Conservation (phyloP, 2,888 invertebrate genomes). For the Cecidostiba fungosa region DNA sequence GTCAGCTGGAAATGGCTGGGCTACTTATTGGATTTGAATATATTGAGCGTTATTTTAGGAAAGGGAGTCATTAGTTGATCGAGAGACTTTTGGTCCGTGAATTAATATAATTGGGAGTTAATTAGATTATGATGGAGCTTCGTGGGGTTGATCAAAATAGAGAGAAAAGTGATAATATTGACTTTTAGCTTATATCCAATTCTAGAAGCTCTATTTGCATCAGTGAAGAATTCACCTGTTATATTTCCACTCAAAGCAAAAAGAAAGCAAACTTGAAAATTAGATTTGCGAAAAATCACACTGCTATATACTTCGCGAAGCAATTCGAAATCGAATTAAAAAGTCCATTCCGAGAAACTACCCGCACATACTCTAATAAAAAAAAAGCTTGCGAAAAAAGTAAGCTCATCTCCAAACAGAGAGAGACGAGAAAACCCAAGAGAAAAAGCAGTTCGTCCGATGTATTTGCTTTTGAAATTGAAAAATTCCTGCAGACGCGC, state of each 20-base stretch:
- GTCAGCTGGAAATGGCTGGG: neutral
- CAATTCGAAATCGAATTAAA: neutral
- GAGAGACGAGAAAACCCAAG: slow-evolving; percentile 8
- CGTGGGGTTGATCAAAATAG: no score
- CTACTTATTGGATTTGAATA: neutral
- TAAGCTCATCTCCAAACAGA: slow-evolving; percentile 6
- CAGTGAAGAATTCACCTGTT: no score
- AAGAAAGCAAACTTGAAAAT: no score
- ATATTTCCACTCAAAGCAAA: no score
- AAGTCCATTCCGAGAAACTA: neutral
- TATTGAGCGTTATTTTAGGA: no score
- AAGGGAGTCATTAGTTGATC: no score
- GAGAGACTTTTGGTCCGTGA: no score
- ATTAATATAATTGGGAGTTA: no score
- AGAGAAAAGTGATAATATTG: no score
- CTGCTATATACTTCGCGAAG: neutral
- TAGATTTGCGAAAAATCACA: neutral
- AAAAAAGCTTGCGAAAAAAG: neutral
- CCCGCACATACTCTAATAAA: neutral
- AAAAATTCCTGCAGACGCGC: slow-evolving; percentile 68
- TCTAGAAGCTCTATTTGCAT: no score
- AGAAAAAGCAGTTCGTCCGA: slow-evolving; percentile 56
- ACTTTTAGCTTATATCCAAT: no score
- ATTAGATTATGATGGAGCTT: no score
- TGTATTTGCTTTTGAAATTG: slow-evolving; percentile 73